Conservation (phyloP, 30 jellyfish, hydroid and myxozoan species). For the Aurelia coerulea region DNA sequence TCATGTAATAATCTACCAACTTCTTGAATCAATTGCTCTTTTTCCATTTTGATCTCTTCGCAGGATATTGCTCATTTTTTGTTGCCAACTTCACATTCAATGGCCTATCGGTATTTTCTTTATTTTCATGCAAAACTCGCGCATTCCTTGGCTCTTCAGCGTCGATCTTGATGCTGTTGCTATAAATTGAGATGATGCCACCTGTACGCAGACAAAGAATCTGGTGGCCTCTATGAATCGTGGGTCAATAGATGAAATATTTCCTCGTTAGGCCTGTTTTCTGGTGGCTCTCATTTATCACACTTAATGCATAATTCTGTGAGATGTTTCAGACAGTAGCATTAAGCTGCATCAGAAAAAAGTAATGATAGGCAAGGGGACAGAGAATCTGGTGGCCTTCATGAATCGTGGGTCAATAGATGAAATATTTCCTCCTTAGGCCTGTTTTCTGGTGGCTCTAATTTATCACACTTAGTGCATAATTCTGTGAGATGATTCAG, state of each 20-base stretch:
- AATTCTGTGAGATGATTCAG: background rate
- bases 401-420: constrained; percentile 66
- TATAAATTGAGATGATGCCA: constrained; percentile 70
- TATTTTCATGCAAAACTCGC: background rate
- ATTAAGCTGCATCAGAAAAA: background rate
- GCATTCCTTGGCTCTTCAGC: constrained; percentile 1
- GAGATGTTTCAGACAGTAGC: background rate
- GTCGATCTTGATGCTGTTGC: constrained; percentile 38
- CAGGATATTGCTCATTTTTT: constrained; percentile 9
- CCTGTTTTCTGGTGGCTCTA: too few species aligned
- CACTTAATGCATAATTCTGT: background rate
- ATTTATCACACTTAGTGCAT: background rate
- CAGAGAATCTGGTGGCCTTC: constrained; percentile 47
- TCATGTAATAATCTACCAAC: constrained; percentile 39
- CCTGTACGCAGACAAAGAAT: constrained; percentile 69
- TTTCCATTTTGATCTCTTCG: constrained; percentile 28
- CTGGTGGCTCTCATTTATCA: constrained; percentile 1
- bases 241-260: constrained; percentile 68
- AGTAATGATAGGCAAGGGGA: background rate
- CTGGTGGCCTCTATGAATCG: constrained; percentile 48
- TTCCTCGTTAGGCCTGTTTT: constrained; percentile 2
- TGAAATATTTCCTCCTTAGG: constrained; percentile 14
- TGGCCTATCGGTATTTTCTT: background rate
- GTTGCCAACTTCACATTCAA: background rate
- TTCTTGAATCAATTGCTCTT: constrained; percentile 13